Evolutionary conservation across 1,140 invertebrate species (phyloP), one percentile per base, ranked within the genome.

Genomic region (Hermetia illucens): DNA sequence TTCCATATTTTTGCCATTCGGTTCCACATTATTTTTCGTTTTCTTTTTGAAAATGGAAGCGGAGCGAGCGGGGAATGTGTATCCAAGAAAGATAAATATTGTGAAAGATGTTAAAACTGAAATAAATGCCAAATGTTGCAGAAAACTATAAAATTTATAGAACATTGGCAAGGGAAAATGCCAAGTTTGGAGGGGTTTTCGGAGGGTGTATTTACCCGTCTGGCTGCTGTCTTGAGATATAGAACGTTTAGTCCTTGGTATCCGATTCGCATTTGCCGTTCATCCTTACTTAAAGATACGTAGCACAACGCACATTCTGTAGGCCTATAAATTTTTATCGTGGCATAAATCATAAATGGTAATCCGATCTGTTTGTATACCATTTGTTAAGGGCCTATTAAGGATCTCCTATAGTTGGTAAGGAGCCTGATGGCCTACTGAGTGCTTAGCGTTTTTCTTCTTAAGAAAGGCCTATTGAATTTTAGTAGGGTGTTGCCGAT

Each of bases 51-150:
- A 27, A 27, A 27, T 27, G 13, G 24, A 8, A 32, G 17, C 5
- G n/a, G n/a, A n/a, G n/a, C n/a, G n/a, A n/a, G n/a, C n/a, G n/a
- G n/a, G n/a, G n/a, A n/a, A n/a, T n/a, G n/a, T n/a, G n/a, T n/a
- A n/a, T n/a, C n/a, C n/a, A n/a, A n/a, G n/a, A n/a, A n/a, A n/a
- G n/a, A n/a, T n/a, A n/a, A n/a, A n/a, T n/a, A n/a, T n/a, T n/a
- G n/a, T n/a, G n/a, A n/a, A n/a, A n/a, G n/a, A n/a, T n/a, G n/a
- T n/a, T 32, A 13, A 16, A 5, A 5, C 5, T 10, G 30, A 32
- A 32, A 32, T 32, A 32, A 32, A 32, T 8, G 17, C 30, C 30
- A 32, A 32, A 32, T 32, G 30, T 32, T 32, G 30, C 30, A 32
- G 30, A 32, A 32, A 32, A 32, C 30, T 32, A 32, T 32, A 32